A percentile compares a stretch with the other conserved stretches of the same genome.
These are phyloP conservation scores for Cassiopea andromeda DNA, from an alignment of 30 jellyfish, hydroid and myxozoan species.

Conservation along the genomic window DNA sequence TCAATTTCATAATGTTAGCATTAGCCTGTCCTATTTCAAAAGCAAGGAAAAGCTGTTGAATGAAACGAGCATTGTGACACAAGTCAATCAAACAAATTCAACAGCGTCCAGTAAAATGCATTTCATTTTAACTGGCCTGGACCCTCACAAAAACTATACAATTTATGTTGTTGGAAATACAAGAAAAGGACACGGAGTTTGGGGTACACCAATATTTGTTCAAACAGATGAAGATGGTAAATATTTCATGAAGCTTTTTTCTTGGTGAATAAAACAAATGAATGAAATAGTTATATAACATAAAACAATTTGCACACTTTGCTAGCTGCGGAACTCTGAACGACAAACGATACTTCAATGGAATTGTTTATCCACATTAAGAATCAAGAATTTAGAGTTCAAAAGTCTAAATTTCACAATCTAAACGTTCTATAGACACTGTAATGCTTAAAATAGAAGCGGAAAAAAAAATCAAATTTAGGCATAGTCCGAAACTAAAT, in stretches of 20 bases:
- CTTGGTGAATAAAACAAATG: background rate
- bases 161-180: conserved; percentile 70
- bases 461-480: too few relatives aligned
- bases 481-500: too few relatives aligned
- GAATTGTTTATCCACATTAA: too few relatives aligned
- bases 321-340: too few relatives aligned
- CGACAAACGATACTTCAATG: too few relatives aligned
- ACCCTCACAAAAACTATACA: conserved; percentile 31
- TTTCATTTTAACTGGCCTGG: conserved; percentile 40
- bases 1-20: conserved; percentile 5
- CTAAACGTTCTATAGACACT: too few relatives aligned
- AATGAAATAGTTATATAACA: too few relatives aligned
- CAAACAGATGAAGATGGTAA: conserved; percentile 48
- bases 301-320: too few relatives aligned
- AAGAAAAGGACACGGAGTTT: conserved; percentile 58
- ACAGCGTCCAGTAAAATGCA: background rate
- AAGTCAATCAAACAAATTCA: background rate
- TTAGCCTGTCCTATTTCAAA: conserved; percentile 34
- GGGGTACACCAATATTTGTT: conserved; percentile 38
- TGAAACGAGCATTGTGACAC: background rate
- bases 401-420: too few relatives aligned
- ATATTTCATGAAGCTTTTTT: background rate
- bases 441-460: too few relatives aligned
- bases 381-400: too few relatives aligned
- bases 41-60: background rate